Evolutionary conservation across 2,888 invertebrate genomes (phyloP).

Genomic region (Notocelia uddmanniana): DNA sequence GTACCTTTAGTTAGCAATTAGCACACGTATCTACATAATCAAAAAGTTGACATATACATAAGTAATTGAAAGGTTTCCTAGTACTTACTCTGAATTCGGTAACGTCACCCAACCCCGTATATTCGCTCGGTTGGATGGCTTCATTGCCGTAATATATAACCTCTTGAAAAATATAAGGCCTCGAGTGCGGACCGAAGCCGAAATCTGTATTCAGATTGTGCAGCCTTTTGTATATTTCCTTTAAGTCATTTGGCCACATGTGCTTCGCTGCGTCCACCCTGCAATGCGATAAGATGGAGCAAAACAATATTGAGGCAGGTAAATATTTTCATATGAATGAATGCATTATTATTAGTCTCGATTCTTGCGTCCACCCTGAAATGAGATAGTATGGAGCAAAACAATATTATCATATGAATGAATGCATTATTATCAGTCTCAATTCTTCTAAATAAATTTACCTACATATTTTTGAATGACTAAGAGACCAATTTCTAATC

Average conservation of each 20-base stretch:
- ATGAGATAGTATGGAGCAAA: too few species aligned
- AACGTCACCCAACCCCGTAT: conserved; percentile 85
- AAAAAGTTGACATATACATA: not conserved
- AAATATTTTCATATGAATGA: too few species aligned
- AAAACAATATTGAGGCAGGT: too few species aligned
- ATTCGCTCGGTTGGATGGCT: conserved; percentile 75
- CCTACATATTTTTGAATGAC: too few species aligned
- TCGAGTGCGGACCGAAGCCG: conserved; percentile 86
- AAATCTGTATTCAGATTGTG: conserved; percentile 85
- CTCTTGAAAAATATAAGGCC: conserved; percentile 89
- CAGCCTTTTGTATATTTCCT: conserved; percentile 86
- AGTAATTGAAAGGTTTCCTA: conserved; percentile 32
- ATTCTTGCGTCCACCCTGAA: conserved; percentile 85
- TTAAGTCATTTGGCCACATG: conserved; percentile 91
- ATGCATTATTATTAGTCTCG: too few species aligned
- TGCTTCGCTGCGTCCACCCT: conserved; percentile 92
- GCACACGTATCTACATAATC: not conserved
- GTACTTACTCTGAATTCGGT: conserved; percentile 89
- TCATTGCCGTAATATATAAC: conserved; percentile 88
- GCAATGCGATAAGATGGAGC: conserved; percentile 68
- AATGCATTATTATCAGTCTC: too few species aligned
- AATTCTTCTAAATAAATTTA: too few species aligned
- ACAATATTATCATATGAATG: too few species aligned
- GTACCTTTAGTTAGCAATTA: not conserved
- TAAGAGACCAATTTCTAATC: too few species aligned